Conservation (phyloP, 1,140 invertebrate species). For the Plutomurus gul region DNA sequence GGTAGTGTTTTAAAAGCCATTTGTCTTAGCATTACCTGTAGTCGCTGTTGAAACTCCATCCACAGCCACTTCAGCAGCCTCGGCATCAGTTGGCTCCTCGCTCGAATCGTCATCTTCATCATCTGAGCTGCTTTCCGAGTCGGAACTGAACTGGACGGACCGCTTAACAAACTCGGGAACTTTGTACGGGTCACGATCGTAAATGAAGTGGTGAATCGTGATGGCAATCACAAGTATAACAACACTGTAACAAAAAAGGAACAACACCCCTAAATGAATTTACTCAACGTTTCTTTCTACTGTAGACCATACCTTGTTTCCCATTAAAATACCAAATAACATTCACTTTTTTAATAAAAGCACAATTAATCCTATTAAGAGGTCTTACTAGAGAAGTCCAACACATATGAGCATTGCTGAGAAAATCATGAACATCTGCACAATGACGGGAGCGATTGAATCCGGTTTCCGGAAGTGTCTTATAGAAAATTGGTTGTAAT, state of each 20-base stretch:
- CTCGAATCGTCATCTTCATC: neutral
- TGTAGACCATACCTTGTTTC: too few relatives aligned
- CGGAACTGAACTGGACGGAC: constrained; percentile 40
- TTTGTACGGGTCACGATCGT: constrained; percentile 33
- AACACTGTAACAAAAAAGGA: too few relatives aligned
- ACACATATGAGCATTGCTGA: constrained; percentile 17
- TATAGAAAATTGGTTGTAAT: neutral
- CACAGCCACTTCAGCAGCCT: too few relatives aligned
- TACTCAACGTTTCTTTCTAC: too few relatives aligned
- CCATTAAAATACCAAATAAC: too few relatives aligned
- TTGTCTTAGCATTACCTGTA: too few relatives aligned
- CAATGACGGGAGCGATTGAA: constrained; percentile 16
- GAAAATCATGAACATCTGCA: constrained; percentile 44
- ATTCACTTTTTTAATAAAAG: neutral
- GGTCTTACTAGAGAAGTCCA: constrained; percentile 45
- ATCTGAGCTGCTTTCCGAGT: neutral
- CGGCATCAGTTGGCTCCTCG: neutral
- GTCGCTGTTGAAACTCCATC: too few relatives aligned
- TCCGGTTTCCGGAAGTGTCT: constrained; percentile 44
- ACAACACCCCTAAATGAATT: too few relatives aligned
- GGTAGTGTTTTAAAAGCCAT: too few relatives aligned
- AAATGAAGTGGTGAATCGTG: constrained; percentile 38
- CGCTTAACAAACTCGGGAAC: constrained; percentile 41
- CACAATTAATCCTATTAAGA: neutral
- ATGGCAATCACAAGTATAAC: constrained; percentile 34